Conservation (phyloP, 1,140 invertebrate genomes). For the Scylla paramamosain region DNA sequence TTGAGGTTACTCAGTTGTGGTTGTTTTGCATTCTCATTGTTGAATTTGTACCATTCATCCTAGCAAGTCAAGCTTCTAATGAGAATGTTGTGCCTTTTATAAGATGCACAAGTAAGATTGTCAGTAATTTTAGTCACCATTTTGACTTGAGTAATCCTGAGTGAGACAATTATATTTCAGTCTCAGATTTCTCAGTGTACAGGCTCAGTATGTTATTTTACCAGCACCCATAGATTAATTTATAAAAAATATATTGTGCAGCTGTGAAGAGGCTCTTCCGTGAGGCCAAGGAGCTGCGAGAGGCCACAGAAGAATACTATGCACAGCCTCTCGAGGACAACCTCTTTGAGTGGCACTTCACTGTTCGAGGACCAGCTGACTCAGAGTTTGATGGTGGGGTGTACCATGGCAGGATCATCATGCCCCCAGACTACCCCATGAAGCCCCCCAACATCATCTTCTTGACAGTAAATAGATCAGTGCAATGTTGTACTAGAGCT, state of each 20-base stretch:
- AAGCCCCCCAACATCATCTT: conserved; percentile 98
- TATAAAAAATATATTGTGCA: conserved; percentile 79
- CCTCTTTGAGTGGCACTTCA: conserved; percentile 99
- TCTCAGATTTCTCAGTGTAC: too few relatives aligned
- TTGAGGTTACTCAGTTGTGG: too few relatives aligned
- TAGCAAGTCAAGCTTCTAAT: too few relatives aligned
- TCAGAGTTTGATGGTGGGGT: conserved; percentile 94
- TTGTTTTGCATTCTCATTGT: too few relatives aligned
- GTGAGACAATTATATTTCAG: too few relatives aligned
- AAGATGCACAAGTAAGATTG: too few relatives aligned
- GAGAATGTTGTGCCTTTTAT: too few relatives aligned
- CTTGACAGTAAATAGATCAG: conserved; percentile 87
- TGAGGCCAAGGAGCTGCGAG: conserved; percentile 92
- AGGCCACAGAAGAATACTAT: conserved; percentile 94
- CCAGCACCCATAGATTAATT: too few relatives aligned
- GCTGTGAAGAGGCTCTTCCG: conserved; percentile 96
- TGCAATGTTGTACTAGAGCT: not conserved
- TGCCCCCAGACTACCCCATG: conserved; percentile 97
- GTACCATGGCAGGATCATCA: conserved; percentile 94
- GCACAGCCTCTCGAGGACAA: conserved; percentile 96
- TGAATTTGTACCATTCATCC: too few relatives aligned
- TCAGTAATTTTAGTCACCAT: too few relatives aligned
- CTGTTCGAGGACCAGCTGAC: conserved; percentile 91
- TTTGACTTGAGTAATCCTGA: too few relatives aligned
- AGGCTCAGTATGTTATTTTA: too few relatives aligned